These are phyloP conservation scores for Shinisaurus crocodilurus DNA, from an alignment of 2,113 vertebrate species.

Conservation along the genomic window DNA sequence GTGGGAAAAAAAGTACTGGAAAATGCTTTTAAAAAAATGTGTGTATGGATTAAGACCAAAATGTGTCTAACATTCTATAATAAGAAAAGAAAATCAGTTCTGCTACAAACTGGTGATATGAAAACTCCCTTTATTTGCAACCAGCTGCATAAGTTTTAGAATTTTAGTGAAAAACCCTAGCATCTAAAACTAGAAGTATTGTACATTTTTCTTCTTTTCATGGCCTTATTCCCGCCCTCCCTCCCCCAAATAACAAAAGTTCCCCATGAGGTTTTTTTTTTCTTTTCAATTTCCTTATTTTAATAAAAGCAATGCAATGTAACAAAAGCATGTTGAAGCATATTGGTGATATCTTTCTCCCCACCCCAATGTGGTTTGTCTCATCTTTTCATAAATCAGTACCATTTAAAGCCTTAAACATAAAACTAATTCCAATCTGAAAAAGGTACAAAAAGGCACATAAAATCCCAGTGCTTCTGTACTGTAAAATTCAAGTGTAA, in stretches of 20 bases:
- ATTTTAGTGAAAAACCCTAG: conserved; percentile 88
- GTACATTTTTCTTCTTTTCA: conserved; percentile 86
- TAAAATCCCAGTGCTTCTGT: conserved; percentile 99
- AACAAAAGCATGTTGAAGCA: conserved; percentile 92
- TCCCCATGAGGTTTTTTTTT: conserved; percentile 80
- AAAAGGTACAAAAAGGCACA: conserved; percentile 99
- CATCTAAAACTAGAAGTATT: conserved; percentile 90
- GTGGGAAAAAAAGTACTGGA: conserved; percentile 90
- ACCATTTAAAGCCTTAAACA: conserved; percentile 99
- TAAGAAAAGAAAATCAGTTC: conserved; percentile 79
- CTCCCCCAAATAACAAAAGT: conserved; percentile 81
- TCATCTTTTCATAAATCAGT: conserved; percentile 96
- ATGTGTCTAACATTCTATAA: conserved; percentile 90
- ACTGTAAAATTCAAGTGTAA: conserved; percentile 99
- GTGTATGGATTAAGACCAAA: conserved; percentile 94
- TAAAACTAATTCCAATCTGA: conserved; percentile 99
- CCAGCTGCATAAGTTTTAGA: conserved; percentile 91
- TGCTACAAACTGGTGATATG: conserved; percentile 95
- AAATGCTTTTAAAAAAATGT: conserved; percentile 83
- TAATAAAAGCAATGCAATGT: conserved; percentile 92
- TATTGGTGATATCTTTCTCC: conserved; percentile 88
- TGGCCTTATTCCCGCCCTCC: conserved; percentile 69
- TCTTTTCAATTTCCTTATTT: conserved; percentile 80
- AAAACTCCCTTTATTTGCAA: conserved; percentile 97
- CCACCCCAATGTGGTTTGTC: conserved; percentile 84